Percentiles rank a stretch among this genome's conserved stretches.
Conservation (phyloP, 1,140 invertebrate species). For the Matsumurasca onukii region DNA sequence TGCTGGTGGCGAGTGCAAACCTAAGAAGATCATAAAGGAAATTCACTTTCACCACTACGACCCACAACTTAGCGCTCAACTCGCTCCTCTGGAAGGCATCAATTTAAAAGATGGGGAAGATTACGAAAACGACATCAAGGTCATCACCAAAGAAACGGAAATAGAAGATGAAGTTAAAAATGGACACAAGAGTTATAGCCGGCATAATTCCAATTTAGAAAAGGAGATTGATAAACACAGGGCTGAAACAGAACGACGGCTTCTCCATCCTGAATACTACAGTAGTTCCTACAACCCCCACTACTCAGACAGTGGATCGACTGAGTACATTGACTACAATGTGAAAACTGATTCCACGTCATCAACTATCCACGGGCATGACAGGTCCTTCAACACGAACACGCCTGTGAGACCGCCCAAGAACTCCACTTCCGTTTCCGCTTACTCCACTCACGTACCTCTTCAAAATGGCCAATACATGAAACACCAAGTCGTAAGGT, state of each 20-base stretch:
- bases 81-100: background rate
- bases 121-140: slow-evolving; percentile 14
- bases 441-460: background rate
- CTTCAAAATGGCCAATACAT: background rate
- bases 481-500: slow-evolving; percentile 12
- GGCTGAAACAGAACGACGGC: background rate
- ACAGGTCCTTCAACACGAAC: slow-evolving; percentile 6
- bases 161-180: background rate
- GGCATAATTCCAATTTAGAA: background rate
- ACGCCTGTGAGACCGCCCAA: background rate
- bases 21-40: slow-evolving; percentile 23
- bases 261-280: slow-evolving; percentile 20
- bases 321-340: slow-evolving; percentile 14
- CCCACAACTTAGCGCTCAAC: background rate
- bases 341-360: slow-evolving; percentile 1
- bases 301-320: slow-evolving; percentile 6
- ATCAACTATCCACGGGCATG: background rate
- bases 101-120: slow-evolving; percentile 11
- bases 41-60: slow-evolving; percentile 27
- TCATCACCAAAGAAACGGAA: slow-evolving; percentile 3
- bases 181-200: background rate
- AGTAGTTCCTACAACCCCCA: background rate
- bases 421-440: background rate
- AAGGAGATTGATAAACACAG: slow-evolving; percentile 8
- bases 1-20: slow-evolving; percentile 1